A percentile compares a stretch with the other conserved stretches of the same genome.
These are phyloP conservation scores for Sinella curviseta DNA, from an alignment of 1,140 invertebrate species.

Conservation along the genomic window DNA sequence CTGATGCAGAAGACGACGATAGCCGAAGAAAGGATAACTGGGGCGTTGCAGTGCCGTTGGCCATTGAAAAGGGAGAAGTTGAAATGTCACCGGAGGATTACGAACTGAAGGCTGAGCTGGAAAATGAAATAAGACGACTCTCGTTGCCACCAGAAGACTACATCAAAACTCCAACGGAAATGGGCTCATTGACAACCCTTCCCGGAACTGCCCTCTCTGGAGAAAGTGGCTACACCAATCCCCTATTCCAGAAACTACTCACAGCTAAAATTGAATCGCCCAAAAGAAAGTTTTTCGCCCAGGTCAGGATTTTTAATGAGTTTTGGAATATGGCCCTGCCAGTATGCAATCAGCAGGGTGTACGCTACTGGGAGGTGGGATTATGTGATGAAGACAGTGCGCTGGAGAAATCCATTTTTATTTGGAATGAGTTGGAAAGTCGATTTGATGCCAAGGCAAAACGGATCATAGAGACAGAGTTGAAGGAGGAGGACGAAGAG, in stretches of 20 bases:
- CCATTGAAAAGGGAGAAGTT: neutral
- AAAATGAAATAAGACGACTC: neutral
- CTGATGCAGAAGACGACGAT: neutral
- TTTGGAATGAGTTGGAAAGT: slow-evolving; percentile 36
- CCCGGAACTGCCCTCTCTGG: too few species aligned
- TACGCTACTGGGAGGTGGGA: slow-evolving; percentile 38
- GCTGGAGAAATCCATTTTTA: slow-evolving; percentile 22
- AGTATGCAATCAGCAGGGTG: slow-evolving; percentile 33
- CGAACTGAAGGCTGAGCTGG: neutral
- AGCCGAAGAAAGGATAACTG: too few species aligned
- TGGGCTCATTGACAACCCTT: neutral
- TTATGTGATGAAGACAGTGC: slow-evolving; percentile 29
- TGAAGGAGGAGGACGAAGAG: slow-evolving; percentile 38
- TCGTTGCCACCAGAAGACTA: neutral
- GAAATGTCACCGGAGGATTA: neutral
- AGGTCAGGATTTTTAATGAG: slow-evolving; percentile 38
- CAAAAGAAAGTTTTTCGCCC: slow-evolving; percentile 33
- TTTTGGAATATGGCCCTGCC: slow-evolving; percentile 46
- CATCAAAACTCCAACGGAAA: neutral
- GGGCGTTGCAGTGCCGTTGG: neutral
- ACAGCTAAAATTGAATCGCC: slow-evolving; percentile 22
- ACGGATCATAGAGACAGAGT: slow-evolving; percentile 19
- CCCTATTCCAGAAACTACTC: neutral
- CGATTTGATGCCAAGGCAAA: slow-evolving; percentile 28
- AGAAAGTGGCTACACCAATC: neutral